Base-by-base conservation (phyloP, 2,113 vertebrate species). In the Chaetura pelagica region DNA sequence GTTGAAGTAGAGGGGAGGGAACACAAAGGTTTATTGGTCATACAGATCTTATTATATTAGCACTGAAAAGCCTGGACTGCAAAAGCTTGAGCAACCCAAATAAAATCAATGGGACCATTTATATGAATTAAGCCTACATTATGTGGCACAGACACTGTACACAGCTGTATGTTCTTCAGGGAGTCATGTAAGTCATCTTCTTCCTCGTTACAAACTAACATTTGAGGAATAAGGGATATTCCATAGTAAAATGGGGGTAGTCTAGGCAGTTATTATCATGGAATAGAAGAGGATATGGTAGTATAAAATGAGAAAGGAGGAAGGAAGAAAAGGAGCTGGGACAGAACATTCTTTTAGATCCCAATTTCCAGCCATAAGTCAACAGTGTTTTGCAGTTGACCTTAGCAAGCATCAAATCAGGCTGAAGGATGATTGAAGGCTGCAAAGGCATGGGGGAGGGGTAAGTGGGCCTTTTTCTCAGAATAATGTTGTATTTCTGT, bases 111-210 rank as follows among this genome's bases (percentile, higher is more conserved):
- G 42, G 57, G 19, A 30, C 12, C 48, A 86, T 92, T 94, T 81
- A 34, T 94, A 86, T 74, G 76, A 95, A 96, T 95, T 97, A 94
- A 95, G 55, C 22, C 86, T 94, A 63, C 83, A 74, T 90, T 87
- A 92, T 63, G 72, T 76, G 48, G 63, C 79, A 80, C 4, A n/a
- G 75, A 71, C 69, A 80, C 38, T 68, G 32, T 32, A 80, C 38
- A 63, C 46, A 66, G 66, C 46, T 90, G n/a, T 58, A 59, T 3
- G 2, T 78, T 81, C 63, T 84, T 90, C 79, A 19, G 32, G 55
- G 30, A 57, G 27, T 54, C 52, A 67, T 51, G 44, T 54, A 90
- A 90, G 77, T 57, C 79, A 46, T 35, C 42, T 80, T 30, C n/a
- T 83, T 30, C 48, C 20, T 63, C 63, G 29, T 26, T 57, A 75